Evolutionary conservation across 2,888 invertebrate species (phyloP).

Genomic region (Synergus umbraculus): DNA sequence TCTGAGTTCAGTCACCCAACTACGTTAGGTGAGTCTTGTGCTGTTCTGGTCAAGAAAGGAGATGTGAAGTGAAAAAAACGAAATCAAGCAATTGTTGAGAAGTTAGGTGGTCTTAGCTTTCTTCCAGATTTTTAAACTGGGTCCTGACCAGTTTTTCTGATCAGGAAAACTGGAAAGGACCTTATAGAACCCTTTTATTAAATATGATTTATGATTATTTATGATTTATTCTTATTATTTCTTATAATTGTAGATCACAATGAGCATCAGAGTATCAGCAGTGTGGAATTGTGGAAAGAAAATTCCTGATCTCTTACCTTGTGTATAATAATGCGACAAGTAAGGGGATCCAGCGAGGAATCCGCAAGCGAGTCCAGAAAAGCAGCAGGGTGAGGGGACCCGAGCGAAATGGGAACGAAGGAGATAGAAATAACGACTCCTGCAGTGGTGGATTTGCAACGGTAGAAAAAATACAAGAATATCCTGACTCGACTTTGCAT

Average conservation of each 20-base stretch:
- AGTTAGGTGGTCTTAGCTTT: neutral
- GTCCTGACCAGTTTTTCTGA: too few species aligned
- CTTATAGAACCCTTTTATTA: too few species aligned
- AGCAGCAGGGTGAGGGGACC: conserved; percentile 4
- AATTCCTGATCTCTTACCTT: conserved; percentile 22
- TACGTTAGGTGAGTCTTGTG: neutral
- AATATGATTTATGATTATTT: too few species aligned
- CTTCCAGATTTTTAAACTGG: neutral
- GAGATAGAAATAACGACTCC: conserved; percentile 21
- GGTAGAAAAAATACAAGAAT: conserved; percentile 21
- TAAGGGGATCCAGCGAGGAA: conserved; percentile 7
- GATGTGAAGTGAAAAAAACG: neutral
- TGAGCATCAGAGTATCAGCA: conserved; percentile 28
- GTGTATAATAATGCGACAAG: conserved; percentile 16
- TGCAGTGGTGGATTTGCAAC: conserved; percentile 18
- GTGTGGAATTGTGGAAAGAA: conserved; percentile 12
- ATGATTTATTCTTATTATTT: too few species aligned
- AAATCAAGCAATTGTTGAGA: neutral
- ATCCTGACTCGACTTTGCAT: conserved; percentile 9
- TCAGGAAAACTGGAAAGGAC: too few species aligned
- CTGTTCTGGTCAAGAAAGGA: conserved; percentile 13
- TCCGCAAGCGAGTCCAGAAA: neutral
- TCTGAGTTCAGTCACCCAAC: too few species aligned
- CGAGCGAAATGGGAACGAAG: conserved; percentile 15
- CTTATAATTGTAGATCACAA: neutral